Evolutionary conservation across 2,797 vertebrate genomes (phyloP).

Genomic region (Amblyraja radiata): DNA sequence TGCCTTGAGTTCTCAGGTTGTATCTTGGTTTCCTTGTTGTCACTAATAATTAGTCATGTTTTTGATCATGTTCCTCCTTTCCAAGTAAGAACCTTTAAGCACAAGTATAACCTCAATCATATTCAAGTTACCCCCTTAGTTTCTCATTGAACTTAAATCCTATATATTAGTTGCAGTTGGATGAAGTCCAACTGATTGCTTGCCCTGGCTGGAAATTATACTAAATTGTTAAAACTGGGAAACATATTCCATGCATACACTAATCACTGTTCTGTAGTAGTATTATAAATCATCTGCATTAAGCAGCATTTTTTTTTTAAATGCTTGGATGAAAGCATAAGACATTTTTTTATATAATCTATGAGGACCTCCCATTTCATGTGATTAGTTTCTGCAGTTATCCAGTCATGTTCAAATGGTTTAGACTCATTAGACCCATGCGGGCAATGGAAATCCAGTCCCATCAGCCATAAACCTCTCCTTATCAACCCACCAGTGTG

Average conservation of each 20-base stretch:
- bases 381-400: conserved; percentile 31
- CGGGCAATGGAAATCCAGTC: conserved; percentile 19
- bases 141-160: background rate
- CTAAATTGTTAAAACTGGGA: conserved; percentile 7
- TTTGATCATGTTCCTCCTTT: background rate
- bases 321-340: background rate
- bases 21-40: background rate
- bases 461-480: background rate
- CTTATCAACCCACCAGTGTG: conserved; percentile 32
- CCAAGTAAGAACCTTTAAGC: background rate
- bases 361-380: conserved; percentile 18
- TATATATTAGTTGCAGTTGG: conserved; percentile 21
- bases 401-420: conserved; percentile 12
- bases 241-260: conserved; percentile 12
- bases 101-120: background rate
- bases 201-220: conserved; percentile 6
- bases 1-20: background rate
- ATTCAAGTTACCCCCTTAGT: background rate
- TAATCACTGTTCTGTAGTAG: conserved; percentile 23
- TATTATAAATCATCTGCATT: background rate
- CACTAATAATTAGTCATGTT: background rate
- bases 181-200: background rate
- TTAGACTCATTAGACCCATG: conserved; percentile 27
- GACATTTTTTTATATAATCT: conserved; percentile 7
- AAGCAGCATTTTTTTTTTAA: conserved; percentile 3